phyloP scores from a whole-genome alignment of 2,797 vertebrate genomes.

The Hippoglossus hippoglossus region DNA sequence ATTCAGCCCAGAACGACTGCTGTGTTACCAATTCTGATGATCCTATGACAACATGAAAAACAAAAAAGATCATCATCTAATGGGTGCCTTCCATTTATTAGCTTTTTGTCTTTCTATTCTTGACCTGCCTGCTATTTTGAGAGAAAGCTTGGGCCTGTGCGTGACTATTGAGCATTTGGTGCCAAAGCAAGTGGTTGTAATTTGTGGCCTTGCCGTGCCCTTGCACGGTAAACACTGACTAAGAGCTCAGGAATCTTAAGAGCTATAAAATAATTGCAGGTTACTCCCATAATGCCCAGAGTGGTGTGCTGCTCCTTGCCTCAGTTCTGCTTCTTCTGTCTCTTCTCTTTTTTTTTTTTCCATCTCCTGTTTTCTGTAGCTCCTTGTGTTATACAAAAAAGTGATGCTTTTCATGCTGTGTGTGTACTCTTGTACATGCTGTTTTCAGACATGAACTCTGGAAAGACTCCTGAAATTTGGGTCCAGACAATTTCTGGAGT shows the following conservation, averaged over 20 bases:
- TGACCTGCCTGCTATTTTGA: conserved; percentile 29
- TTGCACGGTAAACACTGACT: conserved; percentile 91
- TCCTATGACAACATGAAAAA: conserved; percentile 28
- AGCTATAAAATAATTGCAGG: conserved; percentile 95
- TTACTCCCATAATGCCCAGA: conserved; percentile 83
- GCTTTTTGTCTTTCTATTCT: conserved; percentile 40
- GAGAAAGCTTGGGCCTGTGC: conserved; percentile 73
- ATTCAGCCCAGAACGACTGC: not conserved
- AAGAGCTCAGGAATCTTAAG: conserved; percentile 93
- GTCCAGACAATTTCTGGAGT: not conserved
- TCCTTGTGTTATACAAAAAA: conserved; percentile 7
- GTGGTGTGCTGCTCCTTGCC: conserved; percentile 70
- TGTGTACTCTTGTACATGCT: not conserved
- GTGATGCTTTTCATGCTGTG: not conserved
- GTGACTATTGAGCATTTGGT: conserved; percentile 86
- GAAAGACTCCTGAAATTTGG: too few species aligned
- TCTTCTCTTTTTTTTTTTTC: conserved; percentile 24
- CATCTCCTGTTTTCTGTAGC: conserved; percentile 3
- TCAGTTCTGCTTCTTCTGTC: conserved; percentile 53
- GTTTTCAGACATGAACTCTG: too few species aligned
- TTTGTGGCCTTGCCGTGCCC: conserved; percentile 86
- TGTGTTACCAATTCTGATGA: not conserved
- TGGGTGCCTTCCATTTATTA: conserved; percentile 19
- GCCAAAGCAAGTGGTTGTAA: conserved; percentile 84
- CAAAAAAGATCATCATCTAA: conserved; percentile 25